Base-by-base conservation (phyloP, 2,888 invertebrate genomes). In the Pristionchus mayeri region DNA sequence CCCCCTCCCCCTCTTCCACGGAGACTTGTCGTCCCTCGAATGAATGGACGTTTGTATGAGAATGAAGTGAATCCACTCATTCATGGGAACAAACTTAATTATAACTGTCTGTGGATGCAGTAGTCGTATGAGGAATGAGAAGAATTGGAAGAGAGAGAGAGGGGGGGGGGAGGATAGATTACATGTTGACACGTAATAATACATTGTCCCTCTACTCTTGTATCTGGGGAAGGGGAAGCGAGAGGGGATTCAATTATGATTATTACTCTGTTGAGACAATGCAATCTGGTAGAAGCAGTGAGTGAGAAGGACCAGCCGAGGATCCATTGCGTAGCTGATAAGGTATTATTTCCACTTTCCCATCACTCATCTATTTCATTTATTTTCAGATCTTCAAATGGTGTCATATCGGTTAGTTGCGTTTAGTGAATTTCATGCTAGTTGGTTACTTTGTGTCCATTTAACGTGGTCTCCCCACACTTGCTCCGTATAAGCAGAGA, bases 301-400 rank as follows among this genome's bases (percentile, higher is more conserved):
- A 57, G 37, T n/a, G 24, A 80, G 4, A 54, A 27, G 52, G 83
- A 86, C 18, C 4, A 48, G 2, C 18, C 88, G 16, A 85, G 85
- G 16, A 76, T 87, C 9, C 87, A 89, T 52, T 85, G 81, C 37
- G 84, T 86, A 0, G 86, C 89, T 9, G 89, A 89, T 52, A 89
- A 89, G n/a, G n/a, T n/a, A n/a, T n/a, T n/a, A n/a, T n/a, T n/a
- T n/a, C n/a, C n/a, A n/a, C n/a, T n/a, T n/a, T n/a, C n/a, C n/a
- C n/a, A n/a, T n/a, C n/a, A n/a, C n/a, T n/a, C n/a, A n/a, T n/a
- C n/a, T n/a, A n/a, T n/a, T n/a, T n/a, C n/a, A n/a, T n/a, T n/a
- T n/a, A n/a, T n/a, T n/a, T n/a, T n/a, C n/a, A n/a, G 80, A 48
- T 89, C 2, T 87, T 86, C 87, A 89, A 89, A 79, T 89, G 89